Base-by-base conservation (phyloP, 2,113 vertebrate genomes). In the Hippocampus zosterae region DNA sequence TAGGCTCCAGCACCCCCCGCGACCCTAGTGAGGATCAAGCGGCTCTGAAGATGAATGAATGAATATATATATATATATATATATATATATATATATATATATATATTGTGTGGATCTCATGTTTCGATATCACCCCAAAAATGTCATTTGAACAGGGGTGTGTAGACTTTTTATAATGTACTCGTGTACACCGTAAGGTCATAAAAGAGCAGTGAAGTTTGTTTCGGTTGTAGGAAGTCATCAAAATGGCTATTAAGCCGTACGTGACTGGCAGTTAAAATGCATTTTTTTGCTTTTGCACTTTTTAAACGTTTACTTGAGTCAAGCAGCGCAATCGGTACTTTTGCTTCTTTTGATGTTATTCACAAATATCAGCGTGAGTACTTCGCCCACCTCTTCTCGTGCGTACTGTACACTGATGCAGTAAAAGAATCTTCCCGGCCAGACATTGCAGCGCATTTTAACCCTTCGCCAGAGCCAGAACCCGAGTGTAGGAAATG, bases 401-500 rank as follows among this genome's bases (percentile, higher is more conserved):
- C 67, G 66, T 61, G 55, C 69, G 65, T 63, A 60, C 69, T 71
- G 65, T 63, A 60, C 69, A 48, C 67, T 41, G 62, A 68, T 67
- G 71, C 46, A 71, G 67, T n/a, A n/a, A n/a, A 71, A 71, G 69
- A 70, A 75, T 65, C 62, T 72, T 68, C 83, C 83, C 40, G 52
- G 71, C 82, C 82, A 91, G 85, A 81, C 85, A 74, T 55, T 27
- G 70, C 77, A 72, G 69, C 80, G 84, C 88, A 87, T 87, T 87
- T 83, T 83, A 85, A 84, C 79, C 84, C 75, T 42, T 79, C 75
- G 79, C 88, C 83, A 84, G 81, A 84, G 82, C 75, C 85, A 88
- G 79, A 82, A 86, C 81, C 81, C 46, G 69, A 81, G 74, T 77
- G 82, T 88, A 90, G 88, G 90, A 92, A 90, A 88, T 84, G 89